Evolutionary conservation across 1,140 invertebrate genomes (phyloP).

Genomic region (Ruditapes philippinarum): DNA sequence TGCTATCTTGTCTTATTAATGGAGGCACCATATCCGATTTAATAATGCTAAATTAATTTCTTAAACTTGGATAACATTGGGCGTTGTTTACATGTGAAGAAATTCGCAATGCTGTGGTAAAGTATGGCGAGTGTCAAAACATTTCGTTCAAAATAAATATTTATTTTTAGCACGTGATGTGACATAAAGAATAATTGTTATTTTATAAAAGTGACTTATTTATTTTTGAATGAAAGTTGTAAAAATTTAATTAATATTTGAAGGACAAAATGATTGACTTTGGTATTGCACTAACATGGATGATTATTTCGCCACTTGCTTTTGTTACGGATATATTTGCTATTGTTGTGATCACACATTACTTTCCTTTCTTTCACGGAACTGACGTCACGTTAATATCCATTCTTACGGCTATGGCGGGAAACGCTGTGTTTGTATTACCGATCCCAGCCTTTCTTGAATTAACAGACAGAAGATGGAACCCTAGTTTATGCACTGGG

Average conservation of each 20-base stretch:
- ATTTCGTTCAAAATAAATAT: too few species aligned
- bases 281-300: constrained; percentile 72
- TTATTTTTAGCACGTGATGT: too few species aligned
- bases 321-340: constrained; percentile 70
- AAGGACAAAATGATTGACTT: constrained; percentile 66
- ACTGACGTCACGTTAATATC: constrained; percentile 75
- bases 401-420: constrained; percentile 70
- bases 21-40: not conserved
- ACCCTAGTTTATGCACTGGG: constrained; percentile 64
- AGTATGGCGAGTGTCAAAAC: too few species aligned
- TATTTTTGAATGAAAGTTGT: not conserved
- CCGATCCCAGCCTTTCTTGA: constrained; percentile 69
- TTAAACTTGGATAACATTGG: too few species aligned
- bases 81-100: too few species aligned
- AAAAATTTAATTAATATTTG: not conserved
- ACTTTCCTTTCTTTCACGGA: constrained; percentile 73
- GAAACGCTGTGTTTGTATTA: constrained; percentile 67
- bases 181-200: too few species aligned
- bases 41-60: not conserved
- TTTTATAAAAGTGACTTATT: too few species aligned
- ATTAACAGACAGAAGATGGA: constrained; percentile 62
- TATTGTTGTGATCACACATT: constrained; percentile 73
- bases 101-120: too few species aligned
- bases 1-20: not conserved
- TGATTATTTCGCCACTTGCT: constrained; percentile 74